These are phyloP conservation scores for Ridgeia piscesae DNA, from an alignment of 1,140 invertebrate species.

Conservation along the genomic window DNA sequence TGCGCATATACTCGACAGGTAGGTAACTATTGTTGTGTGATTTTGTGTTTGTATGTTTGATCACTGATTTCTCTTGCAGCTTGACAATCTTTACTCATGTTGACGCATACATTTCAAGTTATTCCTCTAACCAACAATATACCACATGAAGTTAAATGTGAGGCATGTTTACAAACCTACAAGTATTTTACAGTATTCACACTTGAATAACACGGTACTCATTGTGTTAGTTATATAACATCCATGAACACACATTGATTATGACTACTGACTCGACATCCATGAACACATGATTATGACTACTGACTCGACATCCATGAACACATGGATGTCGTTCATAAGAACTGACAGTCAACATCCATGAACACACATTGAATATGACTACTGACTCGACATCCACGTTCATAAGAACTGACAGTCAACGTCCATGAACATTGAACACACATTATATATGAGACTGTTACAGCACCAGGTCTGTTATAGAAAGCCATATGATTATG, in stretches of 20 bases:
- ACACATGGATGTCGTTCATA: too few relatives aligned
- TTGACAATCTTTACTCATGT: background rate
- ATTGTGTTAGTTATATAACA: background rate
- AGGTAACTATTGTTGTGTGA: background rate
- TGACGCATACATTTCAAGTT: background rate
- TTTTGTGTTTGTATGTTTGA: background rate
- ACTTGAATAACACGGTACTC: background rate
- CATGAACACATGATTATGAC: too few relatives aligned
- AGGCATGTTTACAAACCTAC: background rate
- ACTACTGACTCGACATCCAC: too few relatives aligned
- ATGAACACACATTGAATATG: background rate
- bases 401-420: background rate
- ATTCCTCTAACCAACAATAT: background rate
- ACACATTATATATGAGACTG: background rate
- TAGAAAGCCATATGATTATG: background rate
- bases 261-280: too few relatives aligned
- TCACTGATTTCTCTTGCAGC: background rate
- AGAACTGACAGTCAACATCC: background rate
- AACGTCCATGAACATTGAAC: too few relatives aligned
- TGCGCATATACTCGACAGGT: background rate
- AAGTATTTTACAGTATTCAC: background rate
- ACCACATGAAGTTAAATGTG: background rate
- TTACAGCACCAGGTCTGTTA: background rate
- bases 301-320: too few relatives aligned
- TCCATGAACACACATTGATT: background rate